Conservation (phyloP, 2,113 vertebrate species). For the Actenoides hombroni region DNA sequence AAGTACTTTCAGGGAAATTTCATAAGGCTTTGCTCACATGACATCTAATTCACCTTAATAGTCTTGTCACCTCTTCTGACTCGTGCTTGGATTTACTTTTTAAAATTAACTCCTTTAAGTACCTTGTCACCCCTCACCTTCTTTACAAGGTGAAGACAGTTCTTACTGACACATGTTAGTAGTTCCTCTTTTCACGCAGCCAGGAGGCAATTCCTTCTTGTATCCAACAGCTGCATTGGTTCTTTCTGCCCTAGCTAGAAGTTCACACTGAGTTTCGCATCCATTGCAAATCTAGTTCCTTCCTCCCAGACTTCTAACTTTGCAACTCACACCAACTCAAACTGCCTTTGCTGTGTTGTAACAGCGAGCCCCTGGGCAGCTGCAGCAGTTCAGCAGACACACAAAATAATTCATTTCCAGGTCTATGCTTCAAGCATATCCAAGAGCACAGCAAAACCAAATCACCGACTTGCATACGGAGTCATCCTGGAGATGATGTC, state of each 20-base stretch:
- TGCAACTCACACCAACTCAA: background rate
- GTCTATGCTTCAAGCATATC: background rate
- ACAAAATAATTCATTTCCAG: background rate
- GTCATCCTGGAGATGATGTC: background rate
- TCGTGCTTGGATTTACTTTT: background rate
- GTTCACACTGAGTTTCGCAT: background rate
- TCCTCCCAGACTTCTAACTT: background rate
- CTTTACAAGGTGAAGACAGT: background rate
- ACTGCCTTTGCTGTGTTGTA: background rate
- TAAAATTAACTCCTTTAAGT: slow-evolving; percentile 22
- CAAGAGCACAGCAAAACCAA: background rate
- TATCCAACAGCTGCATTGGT: background rate
- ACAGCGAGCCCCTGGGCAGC: background rate
- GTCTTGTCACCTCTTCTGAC: background rate
- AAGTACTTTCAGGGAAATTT: background rate
- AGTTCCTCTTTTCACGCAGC: background rate
- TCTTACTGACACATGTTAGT: slow-evolving; percentile 3
- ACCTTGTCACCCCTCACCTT: background rate
- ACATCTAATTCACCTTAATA: background rate
- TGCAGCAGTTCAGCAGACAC: background rate
- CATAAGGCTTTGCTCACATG: background rate
- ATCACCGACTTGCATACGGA: background rate
- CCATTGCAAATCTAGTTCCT: background rate
- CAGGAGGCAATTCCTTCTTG: background rate
- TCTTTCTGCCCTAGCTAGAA: background rate